phyloP scores from a whole-genome alignment of 2,888 invertebrate species.

The Parapristionchus giblindavisi region DNA sequence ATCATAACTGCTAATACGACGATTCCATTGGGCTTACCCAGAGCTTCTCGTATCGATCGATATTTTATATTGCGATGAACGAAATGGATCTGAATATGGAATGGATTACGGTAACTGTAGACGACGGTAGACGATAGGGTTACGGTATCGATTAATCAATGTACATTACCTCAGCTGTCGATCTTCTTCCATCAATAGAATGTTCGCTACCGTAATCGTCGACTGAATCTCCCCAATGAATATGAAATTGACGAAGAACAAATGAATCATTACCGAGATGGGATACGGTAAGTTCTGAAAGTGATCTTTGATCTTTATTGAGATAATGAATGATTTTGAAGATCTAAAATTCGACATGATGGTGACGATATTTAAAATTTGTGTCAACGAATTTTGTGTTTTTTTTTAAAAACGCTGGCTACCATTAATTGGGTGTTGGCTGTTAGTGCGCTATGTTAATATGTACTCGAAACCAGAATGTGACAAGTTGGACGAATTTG shows the following conservation, averaged over 20 bases:
- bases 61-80: conserved; percentile 23
- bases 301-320: no score
- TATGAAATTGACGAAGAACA: conserved; percentile 25
- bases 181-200: conserved; percentile 21
- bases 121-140: not conserved
- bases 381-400: no score
- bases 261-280: conserved; percentile 13
- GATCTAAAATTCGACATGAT: no score
- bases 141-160: not conserved
- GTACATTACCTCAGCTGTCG: conserved; percentile 13
- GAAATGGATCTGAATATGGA: conserved; percentile 12
- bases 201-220: conserved; percentile 28
- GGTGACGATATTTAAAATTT: no score
- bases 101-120: not conserved
- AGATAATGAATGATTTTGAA: no score
- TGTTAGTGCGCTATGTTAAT: no score
- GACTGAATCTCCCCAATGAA: conserved; percentile 24
- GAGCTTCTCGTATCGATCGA: not conserved
- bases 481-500: no score
- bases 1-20: not conserved
- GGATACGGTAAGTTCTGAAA: conserved; percentile 10
- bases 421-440: no score
- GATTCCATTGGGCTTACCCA: conserved; percentile 3
- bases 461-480: no score
- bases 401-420: no score